Conservation (phyloP, 1,140 invertebrate species). For the Ganaspis sp. region DNA sequence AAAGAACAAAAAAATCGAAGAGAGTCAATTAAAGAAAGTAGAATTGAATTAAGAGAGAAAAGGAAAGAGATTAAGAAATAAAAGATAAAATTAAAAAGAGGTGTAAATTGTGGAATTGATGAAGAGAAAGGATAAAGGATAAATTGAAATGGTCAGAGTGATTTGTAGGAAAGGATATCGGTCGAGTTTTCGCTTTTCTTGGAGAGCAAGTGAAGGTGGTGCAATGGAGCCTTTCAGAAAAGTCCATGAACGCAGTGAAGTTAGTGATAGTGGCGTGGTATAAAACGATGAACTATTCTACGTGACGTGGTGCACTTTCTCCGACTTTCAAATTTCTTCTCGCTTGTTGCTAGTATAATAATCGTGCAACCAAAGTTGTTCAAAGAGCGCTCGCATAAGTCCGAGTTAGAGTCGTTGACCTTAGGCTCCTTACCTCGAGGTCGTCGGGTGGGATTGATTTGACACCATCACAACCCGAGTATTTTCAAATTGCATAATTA, state of each 20-base stretch:
- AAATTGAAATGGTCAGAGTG: not conserved
- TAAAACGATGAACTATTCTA: conserved; percentile 48
- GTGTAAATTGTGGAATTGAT: no score
- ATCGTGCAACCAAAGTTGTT: conserved; percentile 10
- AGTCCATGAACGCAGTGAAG: not conserved
- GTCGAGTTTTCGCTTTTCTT: conserved; percentile 22
- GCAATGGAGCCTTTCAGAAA: conserved; percentile 30
- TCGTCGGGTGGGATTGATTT: not conserved
- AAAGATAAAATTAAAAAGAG: no score
- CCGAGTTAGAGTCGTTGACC: conserved; percentile 27
- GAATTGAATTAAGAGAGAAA: no score
- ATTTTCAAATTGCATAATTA: not conserved
- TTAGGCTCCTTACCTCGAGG: conserved; percentile 26
- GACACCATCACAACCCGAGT: not conserved
- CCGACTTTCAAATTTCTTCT: conserved; percentile 74
- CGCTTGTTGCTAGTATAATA: conserved; percentile 5
- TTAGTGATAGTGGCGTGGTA: conserved; percentile 11
- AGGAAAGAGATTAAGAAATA: no score
- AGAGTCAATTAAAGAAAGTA: no score
- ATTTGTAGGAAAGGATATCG: conserved; percentile 2
- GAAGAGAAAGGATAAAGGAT: not conserved
- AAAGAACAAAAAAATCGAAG: no score
- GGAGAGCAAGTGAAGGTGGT: conserved; percentile 11
- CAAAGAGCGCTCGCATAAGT: conserved; percentile 10
- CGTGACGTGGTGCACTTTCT: conserved; percentile 66